Percentiles rank a stretch among this genome's conserved stretches.
Evolutionary conservation across 2,797 vertebrate species (phyloP).

Genomic region (Champsocephalus esox): DNA sequence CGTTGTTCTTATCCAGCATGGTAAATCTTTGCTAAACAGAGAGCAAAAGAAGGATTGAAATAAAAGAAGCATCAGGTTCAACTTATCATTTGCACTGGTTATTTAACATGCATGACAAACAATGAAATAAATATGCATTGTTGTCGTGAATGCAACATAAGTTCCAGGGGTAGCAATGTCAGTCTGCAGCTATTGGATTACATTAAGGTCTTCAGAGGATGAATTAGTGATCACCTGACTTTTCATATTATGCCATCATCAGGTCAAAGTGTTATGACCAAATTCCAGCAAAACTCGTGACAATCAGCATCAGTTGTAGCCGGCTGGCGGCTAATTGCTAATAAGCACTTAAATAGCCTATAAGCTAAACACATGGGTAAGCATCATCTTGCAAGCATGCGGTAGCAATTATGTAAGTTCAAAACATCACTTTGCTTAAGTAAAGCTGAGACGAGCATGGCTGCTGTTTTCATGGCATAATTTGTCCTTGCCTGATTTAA

Average conservation of each 20-base stretch:
- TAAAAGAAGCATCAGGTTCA: not conserved
- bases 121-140: not conserved
- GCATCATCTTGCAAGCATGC: not conserved
- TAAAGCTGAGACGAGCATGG: not conserved
- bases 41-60: not conserved
- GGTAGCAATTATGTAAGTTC: not conserved
- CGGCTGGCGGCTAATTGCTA: not conserved
- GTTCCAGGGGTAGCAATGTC: not conserved
- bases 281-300: not conserved
- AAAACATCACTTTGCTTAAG: not conserved
- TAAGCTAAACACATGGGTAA: not conserved
- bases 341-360: not conserved
- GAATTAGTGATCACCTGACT: not conserved
- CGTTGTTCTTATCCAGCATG: slow-evolving; percentile 76
- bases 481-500: not conserved
- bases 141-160: not conserved
- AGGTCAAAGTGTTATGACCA: not conserved
- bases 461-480: not conserved
- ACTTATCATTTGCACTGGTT: not conserved
- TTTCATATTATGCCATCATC: not conserved
- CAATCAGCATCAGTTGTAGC: not conserved
- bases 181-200: not conserved
- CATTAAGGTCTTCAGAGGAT: not conserved
- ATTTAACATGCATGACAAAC: not conserved
- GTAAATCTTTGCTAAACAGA: slow-evolving; percentile 63